Conservation (phyloP, 2,888 invertebrate genomes). For the Torymus tubicola region DNA sequence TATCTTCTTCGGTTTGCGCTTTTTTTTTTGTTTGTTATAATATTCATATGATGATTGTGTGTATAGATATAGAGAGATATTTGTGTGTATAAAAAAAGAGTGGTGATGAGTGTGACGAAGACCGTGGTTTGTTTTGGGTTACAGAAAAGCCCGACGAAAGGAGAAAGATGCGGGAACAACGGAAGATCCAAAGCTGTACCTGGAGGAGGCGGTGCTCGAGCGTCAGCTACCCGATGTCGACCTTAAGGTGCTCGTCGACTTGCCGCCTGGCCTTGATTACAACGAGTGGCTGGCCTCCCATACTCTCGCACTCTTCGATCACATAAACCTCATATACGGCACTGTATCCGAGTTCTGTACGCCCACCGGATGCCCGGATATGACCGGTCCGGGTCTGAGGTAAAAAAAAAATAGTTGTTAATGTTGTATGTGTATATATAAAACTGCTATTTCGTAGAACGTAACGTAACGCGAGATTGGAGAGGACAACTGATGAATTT, state of each 20-base stretch:
- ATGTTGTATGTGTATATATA: no score
- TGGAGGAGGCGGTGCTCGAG: conserved; percentile 96
- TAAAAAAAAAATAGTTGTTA: no score
- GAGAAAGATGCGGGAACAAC: conserved; percentile 89
- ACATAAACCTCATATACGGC: conserved; percentile 98
- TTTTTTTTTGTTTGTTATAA: no score
- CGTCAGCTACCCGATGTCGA: conserved; percentile 95
- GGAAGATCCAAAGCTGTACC: conserved; percentile 94
- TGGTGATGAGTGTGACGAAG: background rate
- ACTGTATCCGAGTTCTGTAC: conserved; percentile 99
- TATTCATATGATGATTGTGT: no score
- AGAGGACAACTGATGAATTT: no score
- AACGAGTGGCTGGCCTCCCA: conserved; percentile 99
- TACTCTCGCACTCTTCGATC: conserved; percentile 98
- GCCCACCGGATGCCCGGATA: conserved; percentile 95
- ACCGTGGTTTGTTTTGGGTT: conserved; percentile 66
- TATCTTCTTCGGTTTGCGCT: no score
- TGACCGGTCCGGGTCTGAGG: conserved; percentile 97
- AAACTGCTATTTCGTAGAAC: no score
- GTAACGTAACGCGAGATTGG: no score
- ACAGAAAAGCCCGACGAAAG: conserved; percentile 97
- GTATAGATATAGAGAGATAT: background rate
- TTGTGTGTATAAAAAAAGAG: no score
- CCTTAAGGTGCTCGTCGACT: conserved; percentile 94
- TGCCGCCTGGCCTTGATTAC: conserved; percentile 96